Conservation (phyloP, 2,113 vertebrate genomes). For the Trematocara variabile region DNA sequence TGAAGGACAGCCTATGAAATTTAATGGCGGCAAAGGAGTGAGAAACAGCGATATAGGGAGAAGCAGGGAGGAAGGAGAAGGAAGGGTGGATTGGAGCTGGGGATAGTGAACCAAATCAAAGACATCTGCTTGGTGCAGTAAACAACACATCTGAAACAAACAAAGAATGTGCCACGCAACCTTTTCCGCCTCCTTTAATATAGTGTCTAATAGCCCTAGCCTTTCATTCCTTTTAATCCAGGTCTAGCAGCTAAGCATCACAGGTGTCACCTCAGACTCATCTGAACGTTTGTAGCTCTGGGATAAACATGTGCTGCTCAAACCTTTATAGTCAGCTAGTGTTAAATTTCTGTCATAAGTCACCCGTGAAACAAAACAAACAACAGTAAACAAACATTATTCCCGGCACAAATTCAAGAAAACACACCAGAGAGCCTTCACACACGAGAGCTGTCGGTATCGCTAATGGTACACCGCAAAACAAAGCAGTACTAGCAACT, state of each 20-base stretch:
- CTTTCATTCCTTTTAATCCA: not conserved
- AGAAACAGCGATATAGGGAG: not conserved
- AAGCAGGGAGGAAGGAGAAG: not conserved
- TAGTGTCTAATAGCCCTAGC: not conserved
- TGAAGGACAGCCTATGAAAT: not conserved
- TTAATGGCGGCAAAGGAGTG: not conserved
- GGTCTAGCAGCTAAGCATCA: not conserved
- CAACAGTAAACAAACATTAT: not conserved
- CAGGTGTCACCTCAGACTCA: not conserved
- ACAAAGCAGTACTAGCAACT: not conserved
- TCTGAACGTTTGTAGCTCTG: not conserved
- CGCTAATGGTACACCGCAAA: not conserved
- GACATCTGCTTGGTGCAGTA: conserved; percentile 39
- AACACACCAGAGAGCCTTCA: not conserved
- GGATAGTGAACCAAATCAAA: conserved; percentile 11
- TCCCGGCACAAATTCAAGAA: accelerated
- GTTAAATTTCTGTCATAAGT: not conserved
- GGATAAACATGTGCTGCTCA: not conserved
- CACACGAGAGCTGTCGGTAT: not conserved
- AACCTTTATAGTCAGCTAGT: not conserved
- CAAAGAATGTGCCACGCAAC: not conserved
- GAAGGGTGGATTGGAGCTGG: not conserved
- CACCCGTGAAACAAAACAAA: not conserved
- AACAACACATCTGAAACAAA: conserved; percentile 36
- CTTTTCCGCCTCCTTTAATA: not conserved